Evolutionary conservation across 2,797 vertebrate genomes (phyloP).

Genomic region (Trematomus bernacchii): DNA sequence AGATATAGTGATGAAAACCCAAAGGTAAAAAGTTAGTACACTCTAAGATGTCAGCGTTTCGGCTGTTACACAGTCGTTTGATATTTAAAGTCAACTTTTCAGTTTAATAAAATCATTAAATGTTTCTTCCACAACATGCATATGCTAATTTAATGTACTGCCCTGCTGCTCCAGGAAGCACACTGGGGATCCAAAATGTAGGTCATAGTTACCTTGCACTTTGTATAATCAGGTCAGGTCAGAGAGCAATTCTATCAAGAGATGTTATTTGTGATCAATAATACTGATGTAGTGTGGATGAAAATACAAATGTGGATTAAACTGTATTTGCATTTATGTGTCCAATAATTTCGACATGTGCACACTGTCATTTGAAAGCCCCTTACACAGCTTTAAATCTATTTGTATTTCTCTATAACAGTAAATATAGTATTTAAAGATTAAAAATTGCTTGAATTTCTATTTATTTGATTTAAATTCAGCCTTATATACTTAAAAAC

Average conservation of each 20-base stretch:
- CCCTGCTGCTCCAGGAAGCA: not conserved
- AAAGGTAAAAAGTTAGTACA: too few relatives aligned
- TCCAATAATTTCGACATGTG: not conserved
- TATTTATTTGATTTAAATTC: not conserved
- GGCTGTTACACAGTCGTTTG: too few relatives aligned
- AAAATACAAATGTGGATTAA: not conserved
- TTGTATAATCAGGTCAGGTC: not conserved
- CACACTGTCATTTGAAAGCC: not conserved
- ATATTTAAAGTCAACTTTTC: not conserved
- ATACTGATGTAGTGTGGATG: not conserved
- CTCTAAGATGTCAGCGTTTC: too few relatives aligned
- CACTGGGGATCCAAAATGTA: slow-evolving; percentile 7
- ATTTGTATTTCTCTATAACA: not conserved
- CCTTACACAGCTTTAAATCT: too few relatives aligned
- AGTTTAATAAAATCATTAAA: too few relatives aligned
- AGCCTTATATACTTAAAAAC: not conserved
- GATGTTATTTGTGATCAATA: not conserved
- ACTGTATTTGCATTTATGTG: not conserved
- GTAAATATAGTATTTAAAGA: not conserved
- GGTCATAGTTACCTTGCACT: not conserved
- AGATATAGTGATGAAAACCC: not conserved
- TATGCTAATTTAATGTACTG: not conserved
- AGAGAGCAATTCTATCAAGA: not conserved
- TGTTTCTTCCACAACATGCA: too few relatives aligned
- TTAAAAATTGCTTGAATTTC: not conserved